Evolutionary conservation across 2,797 vertebrate genomes (phyloP), one percentile per base, ranked within the genome.

Genomic region (Coilia nasus): DNA sequence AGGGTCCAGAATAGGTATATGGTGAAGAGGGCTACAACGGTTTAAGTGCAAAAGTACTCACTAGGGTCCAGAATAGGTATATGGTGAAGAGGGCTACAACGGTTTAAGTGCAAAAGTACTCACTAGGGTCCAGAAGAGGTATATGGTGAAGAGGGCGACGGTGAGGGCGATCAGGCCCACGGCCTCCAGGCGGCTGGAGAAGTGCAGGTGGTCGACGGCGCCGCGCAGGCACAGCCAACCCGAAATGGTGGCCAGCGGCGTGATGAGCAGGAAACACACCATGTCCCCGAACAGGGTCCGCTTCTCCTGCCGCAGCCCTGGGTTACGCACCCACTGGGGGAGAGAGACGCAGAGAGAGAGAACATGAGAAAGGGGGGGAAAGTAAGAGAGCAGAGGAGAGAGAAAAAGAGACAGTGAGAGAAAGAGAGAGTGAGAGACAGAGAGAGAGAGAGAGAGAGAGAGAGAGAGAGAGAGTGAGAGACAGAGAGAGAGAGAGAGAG

Each of bases 91-190:
- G 9, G 62, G 1, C 10, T 11, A 15, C 6, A 10, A 10, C 2
- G 50, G 50, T 54, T 54, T 11, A 31, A 23, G 21, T 15, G 9
- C 44, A 2, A 14, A 25, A 10, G 60, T 25, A 28, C 62, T 96
- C 95, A 99, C 98, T 96, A 98, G 94, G 0, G 98, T 99, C 98
- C 98, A 99, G 89, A 99, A 97, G 91, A 98, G 94, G 0, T 98
- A 99, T 93, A 99, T 99, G 85, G 97, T 99, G 92, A 99, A 99
- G 90, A 99, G 97, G 90, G 98, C 98, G 2, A 99, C 97, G 89
- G 98, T 99, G 86, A 99, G 97, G 11, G 97, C 97, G 0, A 99
- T 98, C 90, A 99, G 97, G 60, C 98, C 98, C 17, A 98, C 95
- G 0, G 98, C 97, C 94, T 98, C 97, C 88, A 99, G 95, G 25